phyloP scores from a whole-genome alignment of 2,797 vertebrate genomes.

The Neosilurus hyrtlii region DNA sequence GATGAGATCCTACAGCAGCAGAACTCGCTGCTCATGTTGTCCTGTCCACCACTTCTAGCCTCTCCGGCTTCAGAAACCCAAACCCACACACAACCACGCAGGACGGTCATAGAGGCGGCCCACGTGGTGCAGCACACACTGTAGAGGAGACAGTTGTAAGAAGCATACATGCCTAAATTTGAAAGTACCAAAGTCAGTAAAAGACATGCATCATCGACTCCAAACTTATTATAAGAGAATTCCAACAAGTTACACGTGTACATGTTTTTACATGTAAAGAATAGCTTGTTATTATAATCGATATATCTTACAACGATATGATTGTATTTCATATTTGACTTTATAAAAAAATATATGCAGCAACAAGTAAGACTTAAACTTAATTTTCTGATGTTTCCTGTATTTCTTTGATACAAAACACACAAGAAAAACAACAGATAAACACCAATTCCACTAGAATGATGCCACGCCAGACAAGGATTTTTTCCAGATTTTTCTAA shows the following conservation, averaged over 20 bases:
- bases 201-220: slow-evolving; percentile 7
- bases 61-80: slow-evolving; percentile 12
- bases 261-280: slow-evolving; percentile 4
- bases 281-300: slow-evolving; percentile 6
- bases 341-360: slow-evolving; percentile 6
- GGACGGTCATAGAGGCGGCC: slow-evolving; percentile 61
- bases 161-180: not conserved
- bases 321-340: not conserved
- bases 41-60: slow-evolving; percentile 37
- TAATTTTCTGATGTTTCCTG: not conserved
- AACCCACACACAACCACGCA: slow-evolving; percentile 24
- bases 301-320: not conserved
- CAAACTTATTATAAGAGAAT: not conserved
- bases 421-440: slow-evolving; percentile 33
- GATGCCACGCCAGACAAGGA: slow-evolving; percentile 44
- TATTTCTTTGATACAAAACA: not conserved
- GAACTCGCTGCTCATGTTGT: slow-evolving; percentile 64
- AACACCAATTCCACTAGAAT: slow-evolving; percentile 31
- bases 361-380: not conserved
- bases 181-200: not conserved
- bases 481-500: not conserved
- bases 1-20: slow-evolving; percentile 64
- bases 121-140: slow-evolving; percentile 60
- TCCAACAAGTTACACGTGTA: not conserved
- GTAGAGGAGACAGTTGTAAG: slow-evolving; percentile 21